Percentiles rank a stretch among this genome's conserved stretches.
Evolutionary conservation across 2,888 invertebrate species (phyloP).

Genomic region (Antheraea assamensis): DNA sequence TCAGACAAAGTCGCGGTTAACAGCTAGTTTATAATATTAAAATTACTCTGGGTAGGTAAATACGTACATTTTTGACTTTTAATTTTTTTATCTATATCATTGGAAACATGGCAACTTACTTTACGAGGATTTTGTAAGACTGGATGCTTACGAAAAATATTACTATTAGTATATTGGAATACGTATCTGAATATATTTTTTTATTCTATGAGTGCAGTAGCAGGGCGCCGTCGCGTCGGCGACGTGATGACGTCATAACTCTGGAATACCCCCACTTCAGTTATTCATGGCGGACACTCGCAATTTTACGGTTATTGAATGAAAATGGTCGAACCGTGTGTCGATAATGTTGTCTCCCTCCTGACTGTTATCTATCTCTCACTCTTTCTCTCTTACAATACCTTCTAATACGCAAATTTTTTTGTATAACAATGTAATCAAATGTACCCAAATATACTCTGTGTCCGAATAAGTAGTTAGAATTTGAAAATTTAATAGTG

Average conservation of each 20-base stretch:
- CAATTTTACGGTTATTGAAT: conserved; percentile 51
- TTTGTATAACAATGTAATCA: background rate
- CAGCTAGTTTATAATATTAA: no score
- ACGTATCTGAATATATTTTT: background rate
- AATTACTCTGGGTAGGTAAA: no score
- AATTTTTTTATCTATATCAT: no score
- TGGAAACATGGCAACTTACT: no score
- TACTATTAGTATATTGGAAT: background rate
- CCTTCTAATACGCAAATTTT: background rate
- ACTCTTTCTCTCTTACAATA: background rate
- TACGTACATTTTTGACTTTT: no score
- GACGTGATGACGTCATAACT: conserved; percentile 59
- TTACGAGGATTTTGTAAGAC: background rate
- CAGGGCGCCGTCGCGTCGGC: conserved; percentile 22
- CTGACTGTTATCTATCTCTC: background rate
- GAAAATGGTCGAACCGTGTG: conserved; percentile 29
- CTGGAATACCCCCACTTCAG: conserved; percentile 49
- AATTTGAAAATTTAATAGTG: no score
- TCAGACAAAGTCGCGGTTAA: no score
- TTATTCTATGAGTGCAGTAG: conserved; percentile 20
- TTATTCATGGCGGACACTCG: conserved; percentile 54
- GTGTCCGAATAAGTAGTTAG: no score
- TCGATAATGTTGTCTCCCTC: conserved; percentile 25
- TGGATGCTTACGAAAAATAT: background rate
- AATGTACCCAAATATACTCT: no score